These are phyloP conservation scores for Orycteropus afer DNA, from an alignment of 2,113 vertebrate genomes.

Conservation along the genomic window DNA sequence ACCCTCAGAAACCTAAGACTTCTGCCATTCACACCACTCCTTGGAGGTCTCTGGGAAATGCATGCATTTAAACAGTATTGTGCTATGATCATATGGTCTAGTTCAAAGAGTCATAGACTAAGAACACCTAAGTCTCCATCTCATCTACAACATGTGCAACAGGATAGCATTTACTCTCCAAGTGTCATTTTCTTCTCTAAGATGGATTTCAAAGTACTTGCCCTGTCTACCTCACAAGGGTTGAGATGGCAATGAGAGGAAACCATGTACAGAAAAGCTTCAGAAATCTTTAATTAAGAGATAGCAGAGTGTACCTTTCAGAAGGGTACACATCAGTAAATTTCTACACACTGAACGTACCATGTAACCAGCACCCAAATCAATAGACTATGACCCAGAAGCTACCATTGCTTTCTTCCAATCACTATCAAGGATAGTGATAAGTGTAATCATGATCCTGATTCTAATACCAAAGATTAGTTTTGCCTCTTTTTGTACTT, in stretches of 20 bases:
- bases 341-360: too few relatives aligned
- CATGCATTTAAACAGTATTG: background rate
- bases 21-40: background rate
- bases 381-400: background rate
- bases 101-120: background rate
- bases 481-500: background rate
- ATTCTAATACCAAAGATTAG: background rate
- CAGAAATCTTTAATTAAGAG: background rate
- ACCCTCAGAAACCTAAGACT: background rate
- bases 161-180: background rate
- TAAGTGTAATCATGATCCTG: background rate
- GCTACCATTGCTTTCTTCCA: background rate
- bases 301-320: background rate
- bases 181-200: background rate
- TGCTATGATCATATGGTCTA: background rate
- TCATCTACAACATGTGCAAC: rapidly evolving
- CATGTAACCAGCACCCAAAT: background rate
- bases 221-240: background rate
- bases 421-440: background rate
- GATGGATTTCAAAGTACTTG: background rate
- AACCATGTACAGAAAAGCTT: background rate
- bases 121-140: background rate
- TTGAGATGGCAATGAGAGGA: background rate
- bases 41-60: background rate
- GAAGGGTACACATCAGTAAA: background rate